Evolutionary conservation across 2,113 vertebrate genomes (phyloP), one percentile per base, ranked within the genome.

Genomic region (Pachyramphus minor): DNA sequence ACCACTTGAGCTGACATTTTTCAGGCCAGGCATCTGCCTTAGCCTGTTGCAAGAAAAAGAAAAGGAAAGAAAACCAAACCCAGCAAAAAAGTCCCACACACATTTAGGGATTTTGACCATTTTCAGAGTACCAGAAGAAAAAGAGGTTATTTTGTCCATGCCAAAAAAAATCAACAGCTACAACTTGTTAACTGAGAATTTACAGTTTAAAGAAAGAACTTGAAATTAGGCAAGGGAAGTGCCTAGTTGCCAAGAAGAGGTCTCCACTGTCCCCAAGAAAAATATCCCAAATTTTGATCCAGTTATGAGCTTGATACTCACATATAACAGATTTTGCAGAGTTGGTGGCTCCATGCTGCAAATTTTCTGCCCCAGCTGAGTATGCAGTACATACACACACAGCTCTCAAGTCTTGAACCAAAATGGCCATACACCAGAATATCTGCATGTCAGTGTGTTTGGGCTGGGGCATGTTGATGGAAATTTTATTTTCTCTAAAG

Each of bases 141-240:
- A 93, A 80, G 37, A 74, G 2, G 3, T 88, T 85, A 20, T 78
- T 94, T 53, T 52, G 59, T 80, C 87, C 63, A 55, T 39, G 35
- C 42, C 88, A 79, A 95, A 94, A 94, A 93, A 79, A 75, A 42
- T 55, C 84, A 80, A 59, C 11, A 12, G 50, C 63, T 93, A 78
- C 20, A 91, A 71, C 35, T 60, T 17, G 1, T 92, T 96, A 90
- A 88, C 39, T 78, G 82, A 86, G 55, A 96, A 82, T 63, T 87
- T 91, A 37, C 25, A 56, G 41, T 91, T 94, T 88, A 74, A 91
- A 85, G 79, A 47, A 94, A 90, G 72, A 94, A 59, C 24, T 81
- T 88, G 59, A 96, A 92, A 93, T 94, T 78, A 90, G 73, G 68
- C 90, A 94, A 93, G 75, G 84, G 55, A 95, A 95, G 64, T 23